Conservation (phyloP, 1,140 invertebrate species). For the Drosophila prosaltans region DNA sequence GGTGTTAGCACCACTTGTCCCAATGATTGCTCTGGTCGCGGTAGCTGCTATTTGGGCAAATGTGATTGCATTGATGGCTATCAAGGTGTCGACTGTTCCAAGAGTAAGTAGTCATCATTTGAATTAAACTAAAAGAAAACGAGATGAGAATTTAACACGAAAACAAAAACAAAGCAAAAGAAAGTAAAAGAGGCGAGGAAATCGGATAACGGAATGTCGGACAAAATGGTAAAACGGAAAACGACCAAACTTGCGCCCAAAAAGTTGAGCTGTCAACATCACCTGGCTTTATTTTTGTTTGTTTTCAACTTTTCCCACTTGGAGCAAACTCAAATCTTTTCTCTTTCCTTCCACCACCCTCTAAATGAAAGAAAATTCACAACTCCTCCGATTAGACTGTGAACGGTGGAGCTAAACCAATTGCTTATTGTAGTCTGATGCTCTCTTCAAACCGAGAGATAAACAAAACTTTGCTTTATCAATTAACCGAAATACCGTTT, state of each 20-base stretch:
- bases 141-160: too few species aligned
- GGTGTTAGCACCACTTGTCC: constrained; percentile 94
- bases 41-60: constrained; percentile 96
- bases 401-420: neutral
- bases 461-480: too few species aligned
- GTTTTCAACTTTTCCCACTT: constrained; percentile 27
- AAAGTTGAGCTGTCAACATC: constrained; percentile 68
- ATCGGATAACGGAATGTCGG: too few species aligned
- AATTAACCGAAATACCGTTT: neutral
- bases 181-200: neutral
- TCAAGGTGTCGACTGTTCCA: constrained; percentile 95
- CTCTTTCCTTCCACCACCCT: neutral
- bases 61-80: constrained; percentile 98
- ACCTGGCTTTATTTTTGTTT: constrained; percentile 58
- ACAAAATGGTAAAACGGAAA: too few species aligned
- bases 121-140: neutral
- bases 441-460: too few species aligned
- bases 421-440: too few species aligned
- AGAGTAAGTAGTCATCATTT: constrained; percentile 88
- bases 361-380: neutral
- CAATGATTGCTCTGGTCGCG: constrained; percentile 96
- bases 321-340: neutral
- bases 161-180: neutral
- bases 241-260: constrained; percentile 10
- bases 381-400: constrained; percentile 3